Base-by-base conservation (phyloP, 1,140 invertebrate species). In the Papilio dardanus region DNA sequence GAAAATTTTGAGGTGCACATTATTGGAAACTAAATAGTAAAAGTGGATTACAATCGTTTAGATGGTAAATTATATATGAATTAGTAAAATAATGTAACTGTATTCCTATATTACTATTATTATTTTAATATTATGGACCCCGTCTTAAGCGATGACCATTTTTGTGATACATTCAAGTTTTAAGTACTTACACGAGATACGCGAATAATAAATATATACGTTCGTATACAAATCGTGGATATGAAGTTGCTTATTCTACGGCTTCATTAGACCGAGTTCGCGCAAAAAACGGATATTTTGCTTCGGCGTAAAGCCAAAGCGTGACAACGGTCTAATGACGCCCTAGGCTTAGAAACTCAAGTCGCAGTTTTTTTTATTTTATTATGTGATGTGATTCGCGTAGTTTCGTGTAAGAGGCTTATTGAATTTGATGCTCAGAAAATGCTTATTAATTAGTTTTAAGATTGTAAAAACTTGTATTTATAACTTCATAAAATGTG, bases 361-460 rank as follows among this genome's bases (percentile, higher is more conserved):
- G n/a, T n/a, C n/a, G n/a, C n/a, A n/a, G n/a, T n/a, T n/a, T n/a
- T n/a, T n/a, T n/a, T n/a, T n/a, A n/a, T n/a, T n/a, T n/a, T n/a
- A n/a, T n/a, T n/a, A n/a, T n/a, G n/a, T n/a, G n/a, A n/a, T n/a
- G n/a, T n/a, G n/a, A n/a, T n/a, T n/a, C n/a, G n/a, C n/a, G n/a
- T n/a, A n/a, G n/a, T n/a, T n/a, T n/a, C n/a, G n/a, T n/a, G n/a
- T n/a, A n/a, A n/a, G n/a, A n/a, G n/a, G n/a, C n/a, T n/a, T n/a
- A n/a, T n/a, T n/a, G n/a, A n/a, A n/a, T n/a, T 46, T 46, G 42
- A 46, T 46, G 42, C 42, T 46, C 42, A 46, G 42, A 46, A 46
- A 46, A 46, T 46, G 1, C 5, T 46, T n/a, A n/a, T 42, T 42
- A n/a, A n/a, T 46, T 46, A 46, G 42, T 46, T 46, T 4, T 46